Percentiles rank a stretch among this genome's conserved stretches.
phyloP scores from a whole-genome alignment of 1,140 invertebrate species.

The Lethocerus indicus region DNA sequence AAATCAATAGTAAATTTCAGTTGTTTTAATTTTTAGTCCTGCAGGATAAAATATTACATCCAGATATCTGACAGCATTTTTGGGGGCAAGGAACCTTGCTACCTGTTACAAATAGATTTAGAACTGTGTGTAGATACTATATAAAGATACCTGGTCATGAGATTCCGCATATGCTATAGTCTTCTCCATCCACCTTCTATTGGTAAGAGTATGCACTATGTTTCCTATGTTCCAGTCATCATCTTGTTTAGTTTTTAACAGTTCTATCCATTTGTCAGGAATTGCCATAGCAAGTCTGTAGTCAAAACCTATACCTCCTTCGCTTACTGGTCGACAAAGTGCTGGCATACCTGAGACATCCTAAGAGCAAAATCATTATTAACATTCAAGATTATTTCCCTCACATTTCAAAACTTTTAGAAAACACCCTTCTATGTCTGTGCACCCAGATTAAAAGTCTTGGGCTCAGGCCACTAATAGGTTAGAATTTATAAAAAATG shows the following conservation, averaged over 20 bases:
- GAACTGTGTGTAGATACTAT: too few species aligned
- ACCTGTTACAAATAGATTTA: too few species aligned
- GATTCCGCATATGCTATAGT: constrained; percentile 94
- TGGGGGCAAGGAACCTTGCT: too few species aligned
- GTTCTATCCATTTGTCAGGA: constrained; percentile 97
- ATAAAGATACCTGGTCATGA: constrained; percentile 86
- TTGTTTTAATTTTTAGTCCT: too few species aligned
- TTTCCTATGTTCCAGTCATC: constrained; percentile 92
- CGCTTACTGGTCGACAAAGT: constrained; percentile 75
- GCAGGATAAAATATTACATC: too few species aligned
- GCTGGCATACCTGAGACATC: constrained; percentile 99
- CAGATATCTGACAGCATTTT: too few species aligned
- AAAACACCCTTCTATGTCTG: too few species aligned
- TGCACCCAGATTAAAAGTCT: too few species aligned
- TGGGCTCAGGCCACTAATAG: too few species aligned
- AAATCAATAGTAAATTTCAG: too few species aligned
- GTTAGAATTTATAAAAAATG: too few species aligned
- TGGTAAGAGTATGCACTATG: constrained; percentile 86
- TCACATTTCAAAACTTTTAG: too few species aligned
- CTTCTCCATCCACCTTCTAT: constrained; percentile 88
- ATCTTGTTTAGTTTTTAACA: constrained; percentile 66
- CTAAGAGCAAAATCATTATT: constrained; percentile 23
- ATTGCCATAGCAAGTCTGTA: constrained; percentile 96
- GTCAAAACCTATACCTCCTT: constrained; percentile 94
- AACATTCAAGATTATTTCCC: background rate